These are phyloP conservation scores for Ecliptopera silaceata DNA, from an alignment of 2,888 invertebrate genomes.

Conservation along the genomic window DNA sequence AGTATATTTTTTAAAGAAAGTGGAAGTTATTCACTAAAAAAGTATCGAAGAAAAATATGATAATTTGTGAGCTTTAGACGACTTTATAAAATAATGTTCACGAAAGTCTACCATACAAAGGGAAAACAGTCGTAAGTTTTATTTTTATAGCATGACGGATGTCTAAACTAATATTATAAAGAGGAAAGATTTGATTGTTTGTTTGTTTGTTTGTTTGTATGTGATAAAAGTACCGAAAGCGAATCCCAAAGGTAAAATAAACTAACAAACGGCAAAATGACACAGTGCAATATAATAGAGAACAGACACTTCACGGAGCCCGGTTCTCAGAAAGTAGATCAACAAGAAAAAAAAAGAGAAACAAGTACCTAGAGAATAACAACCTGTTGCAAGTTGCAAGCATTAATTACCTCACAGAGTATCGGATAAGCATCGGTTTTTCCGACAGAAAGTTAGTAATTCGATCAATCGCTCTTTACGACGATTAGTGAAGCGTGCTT, in stretches of 20 bases:
- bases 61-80: too few species aligned
- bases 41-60: not conserved
- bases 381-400: constrained; percentile 35
- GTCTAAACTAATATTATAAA: too few species aligned
- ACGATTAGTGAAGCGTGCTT: constrained; percentile 66
- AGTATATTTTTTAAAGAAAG: not conserved
- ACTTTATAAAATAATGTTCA: too few species aligned
- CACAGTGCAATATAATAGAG: too few species aligned
- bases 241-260: too few species aligned
- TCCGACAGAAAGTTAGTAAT: constrained; percentile 64
- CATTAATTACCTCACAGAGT: constrained; percentile 29
- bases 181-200: too few species aligned
- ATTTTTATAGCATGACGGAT: too few species aligned
- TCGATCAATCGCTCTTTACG: constrained; percentile 61
- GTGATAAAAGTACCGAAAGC: too few species aligned
- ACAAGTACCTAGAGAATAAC: constrained; percentile 28
- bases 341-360: not conserved
- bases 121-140: too few species aligned
- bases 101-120: too few species aligned
- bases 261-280: too few species aligned
- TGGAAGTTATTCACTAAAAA: not conserved
- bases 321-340: not conserved
- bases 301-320: not conserved
- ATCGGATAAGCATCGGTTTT: constrained; percentile 45
- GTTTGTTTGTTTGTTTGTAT: too few species aligned